Conservation (phyloP, 2,113 vertebrate genomes). For the Lepidothrix coronata region DNA sequence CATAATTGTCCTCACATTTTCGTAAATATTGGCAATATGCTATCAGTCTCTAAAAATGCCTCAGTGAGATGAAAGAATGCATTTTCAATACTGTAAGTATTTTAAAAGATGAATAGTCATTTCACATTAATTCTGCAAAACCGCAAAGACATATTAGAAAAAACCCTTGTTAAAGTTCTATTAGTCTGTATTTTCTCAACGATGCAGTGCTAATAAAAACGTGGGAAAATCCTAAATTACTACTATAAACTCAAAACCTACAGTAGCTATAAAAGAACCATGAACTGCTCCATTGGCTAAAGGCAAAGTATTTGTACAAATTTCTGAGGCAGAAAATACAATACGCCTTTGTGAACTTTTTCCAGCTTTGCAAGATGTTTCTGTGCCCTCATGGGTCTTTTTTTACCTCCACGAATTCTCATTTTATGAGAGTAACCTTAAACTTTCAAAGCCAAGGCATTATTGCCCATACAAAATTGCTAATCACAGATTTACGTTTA, state of each 20-base stretch:
- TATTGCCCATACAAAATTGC: not conserved
- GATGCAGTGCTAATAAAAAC: not conserved
- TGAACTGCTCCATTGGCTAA: not conserved
- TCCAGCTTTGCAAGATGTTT: not conserved
- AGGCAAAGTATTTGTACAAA: not conserved
- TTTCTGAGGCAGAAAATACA: not conserved
- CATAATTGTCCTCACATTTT: conserved; percentile 11
- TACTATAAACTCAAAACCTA: not conserved
- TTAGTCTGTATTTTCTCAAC: not conserved
- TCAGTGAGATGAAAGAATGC: not conserved
- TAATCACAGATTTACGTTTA: not conserved
- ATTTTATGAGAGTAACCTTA: not conserved
- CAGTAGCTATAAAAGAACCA: not conserved
- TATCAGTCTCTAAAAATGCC: conserved; percentile 12
- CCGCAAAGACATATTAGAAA: not conserved
- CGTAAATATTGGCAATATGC: conserved; percentile 36
- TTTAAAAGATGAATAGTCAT: not conserved
- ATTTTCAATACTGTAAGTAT: conserved; percentile 1
- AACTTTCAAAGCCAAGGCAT: not conserved
- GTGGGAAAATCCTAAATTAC: not conserved
- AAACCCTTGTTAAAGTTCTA: not conserved
- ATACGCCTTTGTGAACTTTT: not conserved
- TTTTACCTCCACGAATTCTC: not conserved
- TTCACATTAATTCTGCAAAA: conserved; percentile 1
- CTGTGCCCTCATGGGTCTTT: not conserved